Evolutionary conservation across 2,113 vertebrate genomes (phyloP).

Genomic region (Solenodon paradoxus): DNA sequence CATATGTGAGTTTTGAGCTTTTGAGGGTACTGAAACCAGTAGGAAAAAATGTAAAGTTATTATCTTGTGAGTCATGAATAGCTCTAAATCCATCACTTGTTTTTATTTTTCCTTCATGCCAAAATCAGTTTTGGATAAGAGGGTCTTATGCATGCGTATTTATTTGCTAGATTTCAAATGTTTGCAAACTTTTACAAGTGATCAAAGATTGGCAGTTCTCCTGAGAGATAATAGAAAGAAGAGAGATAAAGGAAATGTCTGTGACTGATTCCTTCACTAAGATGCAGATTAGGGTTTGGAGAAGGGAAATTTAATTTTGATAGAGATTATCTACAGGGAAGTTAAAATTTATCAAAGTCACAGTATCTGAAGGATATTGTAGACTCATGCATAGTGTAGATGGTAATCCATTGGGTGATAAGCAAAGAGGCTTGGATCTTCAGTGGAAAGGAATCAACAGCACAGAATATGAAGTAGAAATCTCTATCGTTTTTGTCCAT

Average conservation of each 20-base stretch:
- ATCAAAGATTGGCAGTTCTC: neutral
- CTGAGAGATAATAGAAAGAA: neutral
- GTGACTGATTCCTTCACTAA: neutral
- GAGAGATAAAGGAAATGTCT: neutral
- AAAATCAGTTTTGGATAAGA: neutral
- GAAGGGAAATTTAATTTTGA: neutral
- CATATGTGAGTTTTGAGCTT: neutral
- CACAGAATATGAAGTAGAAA: neutral
- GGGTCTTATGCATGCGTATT: neutral
- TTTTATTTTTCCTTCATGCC: neutral
- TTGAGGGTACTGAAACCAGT: neutral
- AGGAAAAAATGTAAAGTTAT: neutral
- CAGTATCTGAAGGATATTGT: neutral
- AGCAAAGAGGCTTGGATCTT: neutral
- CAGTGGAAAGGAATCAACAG: neutral
- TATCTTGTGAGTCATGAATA: neutral
- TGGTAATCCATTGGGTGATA: neutral
- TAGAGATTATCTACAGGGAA: fast-evolving
- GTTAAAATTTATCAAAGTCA: neutral
- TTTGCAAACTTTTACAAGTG: neutral
- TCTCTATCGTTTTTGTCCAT: neutral
- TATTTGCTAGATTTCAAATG: neutral
- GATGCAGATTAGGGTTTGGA: neutral
- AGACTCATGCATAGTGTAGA: neutral
- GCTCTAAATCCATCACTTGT: neutral